Evolutionary conservation across 2,797 vertebrate genomes (phyloP), one percentile per base, ranked within the genome.

Genomic region (Adelosebastes latens): DNA sequence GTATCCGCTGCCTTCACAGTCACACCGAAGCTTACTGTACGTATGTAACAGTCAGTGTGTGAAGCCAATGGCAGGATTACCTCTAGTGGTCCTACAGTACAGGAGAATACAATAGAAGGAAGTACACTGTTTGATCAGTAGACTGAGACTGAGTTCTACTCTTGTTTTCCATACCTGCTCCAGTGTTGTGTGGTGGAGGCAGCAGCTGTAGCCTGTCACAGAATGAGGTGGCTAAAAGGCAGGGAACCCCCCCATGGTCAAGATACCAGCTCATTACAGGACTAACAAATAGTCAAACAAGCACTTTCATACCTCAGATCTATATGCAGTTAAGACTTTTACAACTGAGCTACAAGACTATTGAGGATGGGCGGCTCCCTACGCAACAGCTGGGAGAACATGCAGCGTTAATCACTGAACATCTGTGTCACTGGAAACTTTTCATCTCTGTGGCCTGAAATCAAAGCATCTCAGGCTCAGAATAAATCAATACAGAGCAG

Each of bases 1-100:
- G 36, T 71, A 46, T 76, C 75, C 58, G n/a, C 64, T 61, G 56
- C 34, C 55, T 68, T 85, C 66, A 53, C 59, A 71, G 18, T 63
- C 25, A 46, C 55, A 66, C 64, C 36, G 12, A 71, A 59, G 42
- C 22, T 77, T 72, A 62, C 39, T 42, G 13, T 6, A 42, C n/a
- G 20, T 29, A 85, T 67, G 64, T 64, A 75, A 80, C 65, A 58
- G 56, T 75, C 66, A 25, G 77, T 81, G 29, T 6, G 3, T 52
- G 36, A 64, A 22, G 76, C 20, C 18, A 2, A 34, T 52, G 63
- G 63, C 63, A 52, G 55, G 34, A 49, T 73, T 77, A 72, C 29
- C 66, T 77, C 52, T 63, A 5, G 31, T 52, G 70, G 34, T 12
- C 34, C 62, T 27, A n/a, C 4, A 61, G 29, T 32, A n/a, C 20